phyloP scores from a whole-genome alignment of 2,888 invertebrate species.

The Odontocolon sp. region DNA sequence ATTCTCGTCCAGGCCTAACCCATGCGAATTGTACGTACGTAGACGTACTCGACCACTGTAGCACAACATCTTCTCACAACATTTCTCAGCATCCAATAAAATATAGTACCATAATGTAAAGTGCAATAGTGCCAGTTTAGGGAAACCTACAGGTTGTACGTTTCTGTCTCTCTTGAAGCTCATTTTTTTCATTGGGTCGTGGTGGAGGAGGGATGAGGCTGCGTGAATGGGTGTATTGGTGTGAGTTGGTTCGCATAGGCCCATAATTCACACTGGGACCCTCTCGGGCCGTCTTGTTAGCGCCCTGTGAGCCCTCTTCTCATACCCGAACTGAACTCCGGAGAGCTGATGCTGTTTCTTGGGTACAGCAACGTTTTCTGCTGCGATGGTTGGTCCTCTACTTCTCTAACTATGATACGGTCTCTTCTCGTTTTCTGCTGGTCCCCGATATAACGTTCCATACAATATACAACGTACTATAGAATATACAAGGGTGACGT shows the following conservation, averaged over 20 bases:
- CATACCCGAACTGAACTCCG: slow-evolving; percentile 41
- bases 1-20: too few relatives aligned
- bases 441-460: slow-evolving; percentile 59
- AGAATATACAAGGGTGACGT: slow-evolving; percentile 41
- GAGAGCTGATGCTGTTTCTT: slow-evolving; percentile 12
- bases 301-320: slow-evolving; percentile 65
- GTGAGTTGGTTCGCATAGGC: slow-evolving; percentile 67
- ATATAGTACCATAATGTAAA: slow-evolving; percentile 7
- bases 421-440: slow-evolving; percentile 49
- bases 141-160: not conserved
- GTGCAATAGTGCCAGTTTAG: not conserved
- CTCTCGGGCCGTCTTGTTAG: slow-evolving; percentile 77
- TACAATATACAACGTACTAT: not conserved
- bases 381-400: slow-evolving; percentile 4
- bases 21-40: slow-evolving; percentile 8
- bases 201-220: slow-evolving; percentile 20
- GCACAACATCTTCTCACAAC: not conserved
- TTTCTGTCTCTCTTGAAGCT: slow-evolving; percentile 21
- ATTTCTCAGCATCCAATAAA: too few relatives aligned
- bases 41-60: not conserved
- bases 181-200: slow-evolving; percentile 26
- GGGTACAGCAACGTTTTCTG: slow-evolving; percentile 16
- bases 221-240: slow-evolving; percentile 39
- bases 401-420: slow-evolving; percentile 71
- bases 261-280: slow-evolving; percentile 76